Base-by-base conservation (phyloP, 2,888 invertebrate genomes). In the Athalia circularis region DNA sequence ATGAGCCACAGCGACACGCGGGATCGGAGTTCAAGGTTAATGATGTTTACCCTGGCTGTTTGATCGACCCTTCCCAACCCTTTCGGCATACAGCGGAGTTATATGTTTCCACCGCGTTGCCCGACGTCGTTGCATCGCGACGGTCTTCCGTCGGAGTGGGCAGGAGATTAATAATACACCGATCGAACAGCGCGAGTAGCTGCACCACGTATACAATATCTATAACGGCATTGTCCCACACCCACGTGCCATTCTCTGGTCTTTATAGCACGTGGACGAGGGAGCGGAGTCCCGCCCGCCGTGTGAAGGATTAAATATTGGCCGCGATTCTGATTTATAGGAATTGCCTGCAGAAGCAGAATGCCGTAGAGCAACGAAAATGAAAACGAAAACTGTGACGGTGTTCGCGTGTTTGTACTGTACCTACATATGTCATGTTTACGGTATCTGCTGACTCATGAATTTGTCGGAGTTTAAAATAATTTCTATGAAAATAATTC, bases 311-410 rank as follows among this genome's bases (percentile, higher is more conserved):
- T 89, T 89, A 89, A 89, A 89, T 89, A 89, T 89, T 87, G 88
- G 89, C 89, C 88, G 87, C 88, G 87, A 88, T 89, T 88, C 87
- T 89, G 89, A 89, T 89, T 89, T 89, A 89, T 89, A 88, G 89
- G 88, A 88, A 89, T 89, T 89, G 88, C 87, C 84, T 85, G 84
- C 84, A 85, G 85, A 86, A 79, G 6, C 9, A 50, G 68, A 5
- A 52, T 11, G 61, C 11, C 15, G 29, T 47, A 9, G 67, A 29
- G 9, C 52, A 4, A 75, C 80, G 77, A 29, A 29, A 29, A 29
- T 29, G 81, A 83, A 47, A 79, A 79, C 47, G n/a, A 15, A 13
- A 65, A 65, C 48, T 15, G 15, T 11, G 7, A 29, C 29, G 29
- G 29, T 29, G 2, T 29, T 29, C 29, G 2, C 29, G 29, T 29